phyloP scores from a whole-genome alignment of 2,888 invertebrate species.

The Spatulosminthurus flaviceps region DNA sequence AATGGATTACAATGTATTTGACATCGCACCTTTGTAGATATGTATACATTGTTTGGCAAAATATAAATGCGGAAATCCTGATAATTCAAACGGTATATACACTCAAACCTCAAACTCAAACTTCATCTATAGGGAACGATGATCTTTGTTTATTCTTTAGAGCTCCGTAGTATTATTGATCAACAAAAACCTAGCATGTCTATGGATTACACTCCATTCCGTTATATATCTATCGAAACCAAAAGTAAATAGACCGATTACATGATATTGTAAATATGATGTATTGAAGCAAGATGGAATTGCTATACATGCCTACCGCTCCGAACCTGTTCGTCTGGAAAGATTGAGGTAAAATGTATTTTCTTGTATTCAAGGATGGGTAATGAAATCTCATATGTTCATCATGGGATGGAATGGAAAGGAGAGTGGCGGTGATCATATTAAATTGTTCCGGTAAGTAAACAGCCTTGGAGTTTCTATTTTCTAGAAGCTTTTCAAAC shows the following conservation, averaged over 20 bases:
- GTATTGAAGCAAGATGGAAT: not conserved
- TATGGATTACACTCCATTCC: no score
- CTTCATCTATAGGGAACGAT: no score
- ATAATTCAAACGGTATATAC: no score
- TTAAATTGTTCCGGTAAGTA: not conserved
- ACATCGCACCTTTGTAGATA: no score
- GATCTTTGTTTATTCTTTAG: no score
- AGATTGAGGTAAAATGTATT: not conserved
- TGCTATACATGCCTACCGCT: not conserved
- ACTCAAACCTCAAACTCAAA: no score
- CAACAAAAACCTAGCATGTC: no score
- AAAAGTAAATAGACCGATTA: constrained; percentile 14
- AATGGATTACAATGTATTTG: not conserved
- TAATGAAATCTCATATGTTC: no score
- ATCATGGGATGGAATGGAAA: not conserved
- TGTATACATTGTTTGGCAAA: no score
- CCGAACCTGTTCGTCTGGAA: not conserved
- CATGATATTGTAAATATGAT: not conserved
- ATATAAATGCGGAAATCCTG: no score
- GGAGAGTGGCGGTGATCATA: not conserved
- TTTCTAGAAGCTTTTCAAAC: no score
- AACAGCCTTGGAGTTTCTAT: not conserved
- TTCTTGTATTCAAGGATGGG: not conserved
- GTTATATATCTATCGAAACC: not conserved
- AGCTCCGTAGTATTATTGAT: not conserved